A percentile compares a stretch with the other conserved stretches of the same genome.
Conservation (phyloP, 2,888 invertebrate species). For the Phengaris arion region DNA sequence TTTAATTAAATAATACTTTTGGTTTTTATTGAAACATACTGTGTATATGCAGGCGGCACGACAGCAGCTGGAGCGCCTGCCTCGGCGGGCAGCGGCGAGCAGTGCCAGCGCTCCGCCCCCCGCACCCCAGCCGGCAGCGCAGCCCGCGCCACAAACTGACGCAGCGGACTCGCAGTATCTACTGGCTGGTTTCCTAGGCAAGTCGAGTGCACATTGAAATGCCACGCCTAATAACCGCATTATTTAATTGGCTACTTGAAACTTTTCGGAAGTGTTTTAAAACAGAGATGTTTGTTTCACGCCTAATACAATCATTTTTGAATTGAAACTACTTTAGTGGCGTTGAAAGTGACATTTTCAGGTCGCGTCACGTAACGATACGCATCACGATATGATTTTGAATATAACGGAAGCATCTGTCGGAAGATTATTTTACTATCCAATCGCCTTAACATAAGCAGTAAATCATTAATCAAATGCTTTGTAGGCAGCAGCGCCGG, state of each 20-base stretch:
- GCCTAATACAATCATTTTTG: too few relatives aligned
- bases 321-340: background rate
- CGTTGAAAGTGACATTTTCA: too few relatives aligned
- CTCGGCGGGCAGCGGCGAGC: constrained; percentile 87
- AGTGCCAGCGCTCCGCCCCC: constrained; percentile 77
- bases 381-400: too few relatives aligned
- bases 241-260: too few relatives aligned
- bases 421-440: too few relatives aligned
- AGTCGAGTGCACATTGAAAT: background rate
- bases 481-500: constrained; percentile 50
- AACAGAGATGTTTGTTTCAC: too few relatives aligned
- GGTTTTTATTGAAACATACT: background rate
- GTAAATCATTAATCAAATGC: too few relatives aligned
- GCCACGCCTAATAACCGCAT: too few relatives aligned
- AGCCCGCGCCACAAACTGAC: constrained; percentile 63
- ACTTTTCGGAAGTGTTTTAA: too few relatives aligned
- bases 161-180: constrained; percentile 61
- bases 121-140: constrained; percentile 73
- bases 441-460: too few relatives aligned
- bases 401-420: too few relatives aligned
- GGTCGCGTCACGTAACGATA: too few relatives aligned
- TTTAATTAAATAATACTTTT: background rate
- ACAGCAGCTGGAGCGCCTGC: constrained; percentile 93
- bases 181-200: constrained; percentile 64
- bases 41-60: constrained; percentile 83